A percentile compares a stretch with the other conserved stretches of the same genome.
Evolutionary conservation across 2,113 vertebrate species (phyloP).

Genomic region (Odontophorus gujanensis): DNA sequence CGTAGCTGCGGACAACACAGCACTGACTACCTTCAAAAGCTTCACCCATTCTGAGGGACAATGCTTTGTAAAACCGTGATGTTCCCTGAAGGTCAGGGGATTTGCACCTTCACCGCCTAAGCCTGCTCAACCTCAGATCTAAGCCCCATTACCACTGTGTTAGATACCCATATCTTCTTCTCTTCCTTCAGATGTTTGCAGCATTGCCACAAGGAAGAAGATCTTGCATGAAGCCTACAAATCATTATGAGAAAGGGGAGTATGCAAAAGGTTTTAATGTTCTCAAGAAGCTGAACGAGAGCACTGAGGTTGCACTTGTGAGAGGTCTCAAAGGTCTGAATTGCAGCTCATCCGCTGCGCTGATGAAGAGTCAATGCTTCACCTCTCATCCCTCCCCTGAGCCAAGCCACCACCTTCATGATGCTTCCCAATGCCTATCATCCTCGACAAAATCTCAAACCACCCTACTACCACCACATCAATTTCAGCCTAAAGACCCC

Average conservation of each 20-base stretch:
- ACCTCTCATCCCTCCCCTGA: rapidly evolving
- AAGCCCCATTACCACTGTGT: not conserved
- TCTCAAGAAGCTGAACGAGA: not conserved
- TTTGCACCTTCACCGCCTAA: not conserved
- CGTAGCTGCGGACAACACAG: not conserved
- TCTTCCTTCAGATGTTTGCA: not conserved
- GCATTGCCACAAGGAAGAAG: not conserved
- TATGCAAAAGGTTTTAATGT: not conserved
- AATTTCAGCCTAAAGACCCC: not conserved
- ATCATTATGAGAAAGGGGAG: not conserved
- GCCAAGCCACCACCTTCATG: not conserved
- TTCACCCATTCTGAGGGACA: not conserved
- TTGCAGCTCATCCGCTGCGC: not conserved
- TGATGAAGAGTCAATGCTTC: not conserved
- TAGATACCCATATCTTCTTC: not conserved
- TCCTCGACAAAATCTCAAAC: not conserved
- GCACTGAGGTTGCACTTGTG: not conserved
- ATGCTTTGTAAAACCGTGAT: not conserved
- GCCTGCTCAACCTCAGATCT: rapidly evolving
- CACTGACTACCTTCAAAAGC: not conserved
- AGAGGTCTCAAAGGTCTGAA: not conserved
- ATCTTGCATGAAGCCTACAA: not conserved
- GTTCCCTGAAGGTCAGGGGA: not conserved
- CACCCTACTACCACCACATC: not conserved
- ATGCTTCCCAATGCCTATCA: not conserved